Percentiles rank a stretch among this genome's conserved stretches.
Conservation (phyloP, 2,888 invertebrate genomes). For the Scaptomyza reducta region DNA sequence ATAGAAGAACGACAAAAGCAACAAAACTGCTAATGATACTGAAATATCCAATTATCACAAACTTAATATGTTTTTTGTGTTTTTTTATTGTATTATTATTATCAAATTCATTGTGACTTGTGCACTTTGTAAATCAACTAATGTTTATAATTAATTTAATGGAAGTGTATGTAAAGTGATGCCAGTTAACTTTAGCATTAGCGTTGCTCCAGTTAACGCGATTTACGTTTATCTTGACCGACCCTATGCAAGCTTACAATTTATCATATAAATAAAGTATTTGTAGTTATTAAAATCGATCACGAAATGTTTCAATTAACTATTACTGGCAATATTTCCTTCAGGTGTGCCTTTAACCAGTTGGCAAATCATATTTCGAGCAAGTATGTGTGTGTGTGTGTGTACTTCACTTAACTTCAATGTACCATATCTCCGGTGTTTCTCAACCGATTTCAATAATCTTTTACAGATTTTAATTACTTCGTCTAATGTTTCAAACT, state of each 20-base stretch:
- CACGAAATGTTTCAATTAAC: background rate
- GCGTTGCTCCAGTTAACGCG: slow-evolving; percentile 41
- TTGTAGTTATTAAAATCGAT: slow-evolving; percentile 65
- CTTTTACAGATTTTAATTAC: too few relatives aligned
- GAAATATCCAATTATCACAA: background rate
- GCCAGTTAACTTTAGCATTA: slow-evolving; percentile 46
- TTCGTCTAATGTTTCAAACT: too few relatives aligned
- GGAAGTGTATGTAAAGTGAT: slow-evolving; percentile 21
- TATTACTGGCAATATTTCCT: background rate
- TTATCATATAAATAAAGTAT: slow-evolving; percentile 73
- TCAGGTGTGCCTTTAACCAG: too few relatives aligned
- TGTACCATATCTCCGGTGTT: too few relatives aligned
- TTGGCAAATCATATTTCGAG: too few relatives aligned
- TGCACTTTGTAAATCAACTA: slow-evolving; percentile 7
- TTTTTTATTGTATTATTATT: background rate
- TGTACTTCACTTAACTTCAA: too few relatives aligned
- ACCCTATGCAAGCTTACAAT: slow-evolving; percentile 59
- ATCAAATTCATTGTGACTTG: too few relatives aligned
- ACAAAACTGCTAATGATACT: background rate
- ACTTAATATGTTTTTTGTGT: slow-evolving; percentile 10
- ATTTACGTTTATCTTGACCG: slow-evolving; percentile 30
- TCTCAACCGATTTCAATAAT: too few relatives aligned
- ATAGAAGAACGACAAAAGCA: background rate
- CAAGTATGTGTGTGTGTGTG: too few relatives aligned
- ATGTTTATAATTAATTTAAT: slow-evolving; percentile 31